These are phyloP conservation scores for Polyergus mexicanus DNA, from an alignment of 1,140 invertebrate species.

Conservation along the genomic window DNA sequence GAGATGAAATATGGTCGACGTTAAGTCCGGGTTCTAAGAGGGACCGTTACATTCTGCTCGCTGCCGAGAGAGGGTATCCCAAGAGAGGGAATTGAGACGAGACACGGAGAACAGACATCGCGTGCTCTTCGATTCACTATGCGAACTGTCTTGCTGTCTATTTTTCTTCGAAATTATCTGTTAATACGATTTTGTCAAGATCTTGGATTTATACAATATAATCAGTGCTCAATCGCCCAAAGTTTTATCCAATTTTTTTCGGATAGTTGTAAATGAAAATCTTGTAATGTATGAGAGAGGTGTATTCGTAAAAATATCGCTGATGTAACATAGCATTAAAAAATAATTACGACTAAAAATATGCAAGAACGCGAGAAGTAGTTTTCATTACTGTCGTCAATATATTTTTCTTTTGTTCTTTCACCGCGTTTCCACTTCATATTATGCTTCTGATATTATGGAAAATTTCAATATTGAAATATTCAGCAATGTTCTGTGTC, in stretches of 20 bases:
- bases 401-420: slow-evolving; percentile 14
- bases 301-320: not conserved
- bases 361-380: not conserved
- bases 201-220: not conserved
- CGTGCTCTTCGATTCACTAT: not conserved
- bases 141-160: not conserved
- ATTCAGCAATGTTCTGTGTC: slow-evolving; percentile 12
- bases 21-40: slow-evolving; percentile 60
- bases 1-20: slow-evolving; percentile 61
- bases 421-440: not conserved
- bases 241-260: not conserved
- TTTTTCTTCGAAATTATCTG: not conserved
- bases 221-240: not conserved
- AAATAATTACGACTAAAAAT: not conserved
- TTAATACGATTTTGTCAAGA: not conserved
- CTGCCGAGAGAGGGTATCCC: not conserved
- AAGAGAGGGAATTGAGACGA: not conserved
- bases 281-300: not conserved
- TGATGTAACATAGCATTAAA: not conserved
- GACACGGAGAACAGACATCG: not conserved
- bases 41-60: slow-evolving; percentile 38
- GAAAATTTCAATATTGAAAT: slow-evolving; percentile 37
- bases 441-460: slow-evolving; percentile 24
- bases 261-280: not conserved
- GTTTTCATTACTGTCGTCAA: not conserved